These are phyloP conservation scores for Hydrolagus colliei DNA, from an alignment of 2,797 vertebrate species.

Conservation along the genomic window DNA sequence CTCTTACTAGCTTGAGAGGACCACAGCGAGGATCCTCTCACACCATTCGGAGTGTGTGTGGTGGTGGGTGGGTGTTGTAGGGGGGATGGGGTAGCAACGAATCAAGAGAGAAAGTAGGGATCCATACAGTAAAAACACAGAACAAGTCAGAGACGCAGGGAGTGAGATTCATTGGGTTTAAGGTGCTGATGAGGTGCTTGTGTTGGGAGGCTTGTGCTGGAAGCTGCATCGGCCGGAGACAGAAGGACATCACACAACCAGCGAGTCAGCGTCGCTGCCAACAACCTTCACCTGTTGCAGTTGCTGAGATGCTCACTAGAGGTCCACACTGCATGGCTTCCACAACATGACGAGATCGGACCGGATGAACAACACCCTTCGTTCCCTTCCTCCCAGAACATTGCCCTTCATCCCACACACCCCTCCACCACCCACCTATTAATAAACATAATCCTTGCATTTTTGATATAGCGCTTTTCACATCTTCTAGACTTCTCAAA, in stretches of 20 bases:
- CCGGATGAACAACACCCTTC: too few relatives aligned
- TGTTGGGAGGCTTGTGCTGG: not conserved
- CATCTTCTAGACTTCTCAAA: too few relatives aligned
- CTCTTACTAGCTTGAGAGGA: too few relatives aligned
- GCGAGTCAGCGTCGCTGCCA: not conserved
- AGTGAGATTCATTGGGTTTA: not conserved
- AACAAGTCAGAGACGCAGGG: not conserved
- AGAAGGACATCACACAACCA: not conserved
- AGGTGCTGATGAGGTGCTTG: not conserved
- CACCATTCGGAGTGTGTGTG: not conserved
- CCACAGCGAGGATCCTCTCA: too few relatives aligned
- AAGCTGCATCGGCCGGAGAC: not conserved
- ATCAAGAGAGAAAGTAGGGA: not conserved
- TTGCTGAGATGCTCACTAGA: conserved; percentile 21
- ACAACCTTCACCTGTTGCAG: not conserved
- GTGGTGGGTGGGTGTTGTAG: not conserved
- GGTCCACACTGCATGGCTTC: not conserved
- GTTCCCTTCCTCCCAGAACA: too few relatives aligned
- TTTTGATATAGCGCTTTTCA: too few relatives aligned
- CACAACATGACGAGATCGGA: too few relatives aligned
- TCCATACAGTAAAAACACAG: too few relatives aligned
- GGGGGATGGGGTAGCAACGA: not conserved
- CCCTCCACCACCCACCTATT: too few relatives aligned
- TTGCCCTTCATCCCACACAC: too few relatives aligned
- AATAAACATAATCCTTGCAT: too few relatives aligned